Percentiles rank a stretch among this genome's conserved stretches.
Evolutionary conservation across 2,797 vertebrate genomes (phyloP).

Genomic region (Scolopax rusticola): DNA sequence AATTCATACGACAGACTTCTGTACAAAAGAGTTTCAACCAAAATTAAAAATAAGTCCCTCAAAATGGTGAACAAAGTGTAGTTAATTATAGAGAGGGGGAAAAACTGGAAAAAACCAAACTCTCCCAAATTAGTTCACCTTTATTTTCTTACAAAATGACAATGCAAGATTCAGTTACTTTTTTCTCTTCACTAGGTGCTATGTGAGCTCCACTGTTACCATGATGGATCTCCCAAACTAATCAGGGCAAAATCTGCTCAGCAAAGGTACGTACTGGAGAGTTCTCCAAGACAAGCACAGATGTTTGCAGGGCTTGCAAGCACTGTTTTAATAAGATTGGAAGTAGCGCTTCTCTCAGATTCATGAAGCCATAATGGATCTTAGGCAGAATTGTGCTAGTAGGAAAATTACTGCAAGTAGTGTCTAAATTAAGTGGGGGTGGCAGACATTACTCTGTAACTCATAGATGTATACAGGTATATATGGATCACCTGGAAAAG

Average conservation of each 20-base stretch:
- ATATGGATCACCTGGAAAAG: not conserved
- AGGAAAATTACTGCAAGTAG: not conserved
- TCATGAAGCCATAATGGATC: not conserved
- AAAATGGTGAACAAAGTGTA: not conserved
- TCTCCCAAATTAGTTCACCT: not conserved
- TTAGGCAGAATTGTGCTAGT: not conserved
- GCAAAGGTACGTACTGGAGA: not conserved
- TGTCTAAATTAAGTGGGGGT: not conserved
- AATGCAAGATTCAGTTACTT: not conserved
- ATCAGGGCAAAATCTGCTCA: constrained; percentile 16
- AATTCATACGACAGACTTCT: not conserved
- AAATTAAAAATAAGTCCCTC: constrained; percentile 13
- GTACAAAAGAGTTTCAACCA: not conserved
- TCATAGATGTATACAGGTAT: not conserved
- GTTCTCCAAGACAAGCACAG: constrained; percentile 17
- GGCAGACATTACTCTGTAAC: not conserved
- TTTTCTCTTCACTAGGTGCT: not conserved
- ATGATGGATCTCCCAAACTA: not conserved
- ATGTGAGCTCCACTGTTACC: not conserved
- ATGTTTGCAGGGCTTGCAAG: not conserved
- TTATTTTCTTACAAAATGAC: not conserved
- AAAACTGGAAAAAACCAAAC: too few relatives aligned
- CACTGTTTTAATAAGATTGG: not conserved
- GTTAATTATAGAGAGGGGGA: not conserved
- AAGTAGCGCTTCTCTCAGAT: not conserved